Base-by-base conservation (phyloP, 2,888 invertebrate species). In the Leptopterna dolabrata region DNA sequence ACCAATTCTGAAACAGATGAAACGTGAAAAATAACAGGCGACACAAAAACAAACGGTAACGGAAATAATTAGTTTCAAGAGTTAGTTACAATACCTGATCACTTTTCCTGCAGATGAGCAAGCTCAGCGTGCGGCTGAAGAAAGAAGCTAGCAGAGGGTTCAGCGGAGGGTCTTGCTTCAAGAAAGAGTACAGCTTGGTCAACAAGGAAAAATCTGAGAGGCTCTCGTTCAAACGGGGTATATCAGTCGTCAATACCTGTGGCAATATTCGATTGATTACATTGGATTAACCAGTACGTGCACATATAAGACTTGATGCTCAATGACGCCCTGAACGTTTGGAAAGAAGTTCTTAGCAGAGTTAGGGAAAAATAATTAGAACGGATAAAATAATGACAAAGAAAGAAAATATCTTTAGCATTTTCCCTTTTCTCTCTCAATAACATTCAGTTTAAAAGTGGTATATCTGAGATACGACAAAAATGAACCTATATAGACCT, bases 71-170 rank as follows among this genome's bases (percentile, higher is more conserved):
- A 30, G 27, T 27, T 27, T 9, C 36, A 7, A 11, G 63, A 13
- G 24, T 24, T 24, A 76, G 89, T 3, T 19, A 24, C 1, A 93
- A 92, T 92, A 96, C 95, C 94, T 95, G 96, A 93, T 97, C 97
- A 91, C 96, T 95, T 93, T 96, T 96, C 91, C 96, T 95, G 90
- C 96, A 95, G 89, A 98, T 95, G 91, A 99, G 94, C 93, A 97
- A 96, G 91, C 96, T 96, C 92, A 99, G 95, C 89, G 97, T 97
- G 94, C 97, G 97, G 93, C 97, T 97, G 93, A 98, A 98, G 94
- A 97, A 99, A 89, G 98, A 98, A 83, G 98, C 97, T 91, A 98
- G 94, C 90, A 99, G 93, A 85, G 98, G 98, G 93, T 99, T 99
- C 88, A 99, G 94, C 51, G 97, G 96, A 90, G 96, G 95, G 90